Evolutionary conservation across 1,140 invertebrate species (phyloP).

Genomic region (Heliconius eleuchia): DNA sequence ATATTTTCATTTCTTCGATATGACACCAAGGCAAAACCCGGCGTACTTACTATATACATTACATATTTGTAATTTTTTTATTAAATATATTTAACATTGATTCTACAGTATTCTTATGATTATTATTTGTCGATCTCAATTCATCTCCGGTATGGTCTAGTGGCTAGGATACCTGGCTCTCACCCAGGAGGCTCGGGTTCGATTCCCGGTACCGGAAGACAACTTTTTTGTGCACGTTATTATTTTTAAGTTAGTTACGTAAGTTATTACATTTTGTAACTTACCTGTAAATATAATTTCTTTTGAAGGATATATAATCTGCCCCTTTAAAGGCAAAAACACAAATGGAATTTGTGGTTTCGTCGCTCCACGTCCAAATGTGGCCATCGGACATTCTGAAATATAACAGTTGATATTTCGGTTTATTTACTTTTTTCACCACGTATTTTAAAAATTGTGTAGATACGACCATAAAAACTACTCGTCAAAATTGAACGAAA

Average conservation of each 20-base stretch:
- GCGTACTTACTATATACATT: too few relatives aligned
- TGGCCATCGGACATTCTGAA: constrained; percentile 90
- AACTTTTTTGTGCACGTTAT: constrained; percentile 17
- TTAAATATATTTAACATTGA: too few relatives aligned
- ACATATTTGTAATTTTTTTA: too few relatives aligned
- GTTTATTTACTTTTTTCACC: too few relatives aligned
- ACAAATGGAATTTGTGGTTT: constrained; percentile 92
- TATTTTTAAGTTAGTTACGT: neutral
- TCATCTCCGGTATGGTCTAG: constrained; percentile 51
- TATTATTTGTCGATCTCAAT: neutral
- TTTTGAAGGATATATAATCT: constrained; percentile 92
- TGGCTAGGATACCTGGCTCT: constrained; percentile 48
- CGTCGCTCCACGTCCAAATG: constrained; percentile 88
- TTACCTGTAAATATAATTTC: constrained; percentile 92
- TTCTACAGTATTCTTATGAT: neutral
- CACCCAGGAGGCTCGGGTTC: constrained; percentile 53
- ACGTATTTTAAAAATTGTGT: too few relatives aligned
- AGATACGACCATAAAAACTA: too few relatives aligned
- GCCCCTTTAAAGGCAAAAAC: constrained; percentile 90
- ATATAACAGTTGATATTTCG: constrained; percentile 28
- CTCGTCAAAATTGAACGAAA: too few relatives aligned
- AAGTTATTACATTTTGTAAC: constrained; percentile 31
- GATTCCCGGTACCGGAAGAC: constrained; percentile 51
- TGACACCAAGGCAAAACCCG: too few relatives aligned
- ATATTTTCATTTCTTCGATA: too few relatives aligned